phyloP scores from a whole-genome alignment of 1,140 invertebrate genomes.

The Trachymyrmex septentrionalis region DNA sequence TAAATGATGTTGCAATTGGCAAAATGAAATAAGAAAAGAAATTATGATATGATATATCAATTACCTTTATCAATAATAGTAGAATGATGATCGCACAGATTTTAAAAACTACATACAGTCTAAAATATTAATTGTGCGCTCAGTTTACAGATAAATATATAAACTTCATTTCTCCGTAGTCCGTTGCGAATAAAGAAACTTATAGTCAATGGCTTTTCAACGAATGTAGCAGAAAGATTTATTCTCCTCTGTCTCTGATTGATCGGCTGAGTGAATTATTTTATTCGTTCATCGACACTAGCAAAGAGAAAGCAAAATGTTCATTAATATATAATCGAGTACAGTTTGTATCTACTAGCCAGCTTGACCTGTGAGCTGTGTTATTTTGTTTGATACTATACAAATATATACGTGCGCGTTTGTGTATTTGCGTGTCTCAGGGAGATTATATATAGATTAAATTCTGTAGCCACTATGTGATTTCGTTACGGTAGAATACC shows the following conservation, averaged over 20 bases:
- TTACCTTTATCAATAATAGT: not conserved
- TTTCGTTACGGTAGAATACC: conserved; percentile 31
- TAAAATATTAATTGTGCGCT: conserved; percentile 27
- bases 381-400: conserved; percentile 53
- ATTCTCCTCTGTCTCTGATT: conserved; percentile 18
- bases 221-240: conserved; percentile 25
- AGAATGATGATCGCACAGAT: not conserved
- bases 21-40: not conserved
- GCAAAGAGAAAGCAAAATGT: not conserved
- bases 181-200: conserved; percentile 4
- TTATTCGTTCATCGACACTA: conserved; percentile 31
- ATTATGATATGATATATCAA: not conserved
- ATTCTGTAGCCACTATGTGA: conserved; percentile 45
- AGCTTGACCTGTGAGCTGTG: conserved; percentile 38
- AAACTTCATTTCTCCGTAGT: conserved; percentile 26
- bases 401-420: conserved; percentile 22
- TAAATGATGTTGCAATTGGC: not conserved
- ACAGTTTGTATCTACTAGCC: conserved; percentile 26
- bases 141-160: not conserved
- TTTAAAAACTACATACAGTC: not conserved
- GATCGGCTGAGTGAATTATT: conserved; percentile 4
- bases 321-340: conserved; percentile 21
- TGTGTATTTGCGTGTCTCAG: conserved; percentile 60
- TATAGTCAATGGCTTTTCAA: conserved; percentile 17
- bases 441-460: conserved; percentile 53